These are phyloP conservation scores for Ophiothrix spiculata DNA, from an alignment of 35 echinoderm and acorn worm species.

Conservation along the genomic window DNA sequence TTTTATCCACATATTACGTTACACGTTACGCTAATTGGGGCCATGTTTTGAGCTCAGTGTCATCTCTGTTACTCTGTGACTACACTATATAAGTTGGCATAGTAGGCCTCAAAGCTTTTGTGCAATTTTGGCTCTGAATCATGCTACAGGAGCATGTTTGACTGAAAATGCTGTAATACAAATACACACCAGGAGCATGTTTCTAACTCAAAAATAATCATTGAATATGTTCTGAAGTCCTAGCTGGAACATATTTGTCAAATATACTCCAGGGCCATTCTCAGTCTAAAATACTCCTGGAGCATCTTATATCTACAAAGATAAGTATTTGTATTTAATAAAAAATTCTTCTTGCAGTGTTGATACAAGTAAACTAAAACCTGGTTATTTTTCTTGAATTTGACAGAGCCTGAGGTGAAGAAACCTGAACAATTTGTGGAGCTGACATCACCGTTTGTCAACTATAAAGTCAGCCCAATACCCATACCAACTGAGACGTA, in stretches of 20 bases:
- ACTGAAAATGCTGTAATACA: no score
- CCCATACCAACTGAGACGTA: conserved; percentile 88
- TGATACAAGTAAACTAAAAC: not conserved
- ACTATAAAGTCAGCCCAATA: conserved; percentile 91
- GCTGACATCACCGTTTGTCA: conserved; percentile 73
- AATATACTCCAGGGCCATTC: not conserved
- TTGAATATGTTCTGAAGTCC: not conserved
- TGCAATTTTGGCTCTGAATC: no score
- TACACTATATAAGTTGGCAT: no score
- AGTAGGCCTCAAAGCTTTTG: no score
- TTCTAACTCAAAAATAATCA: no score
- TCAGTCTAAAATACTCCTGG: not conserved
- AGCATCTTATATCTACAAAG: not conserved
- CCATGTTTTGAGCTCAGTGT: no score
- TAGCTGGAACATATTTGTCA: not conserved
- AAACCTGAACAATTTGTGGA: conserved; percentile 93
- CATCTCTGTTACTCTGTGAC: no score
- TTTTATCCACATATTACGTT: no score
- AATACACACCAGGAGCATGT: no score
- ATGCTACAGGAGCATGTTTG: no score
- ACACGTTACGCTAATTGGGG: no score
- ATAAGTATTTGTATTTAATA: not conserved
- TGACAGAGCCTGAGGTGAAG: conserved; percentile 78
- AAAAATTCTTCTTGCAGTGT: no score
- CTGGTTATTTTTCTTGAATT: not conserved